Conservation (phyloP, 2,113 vertebrate species). For the Psittacus erithacus region DNA sequence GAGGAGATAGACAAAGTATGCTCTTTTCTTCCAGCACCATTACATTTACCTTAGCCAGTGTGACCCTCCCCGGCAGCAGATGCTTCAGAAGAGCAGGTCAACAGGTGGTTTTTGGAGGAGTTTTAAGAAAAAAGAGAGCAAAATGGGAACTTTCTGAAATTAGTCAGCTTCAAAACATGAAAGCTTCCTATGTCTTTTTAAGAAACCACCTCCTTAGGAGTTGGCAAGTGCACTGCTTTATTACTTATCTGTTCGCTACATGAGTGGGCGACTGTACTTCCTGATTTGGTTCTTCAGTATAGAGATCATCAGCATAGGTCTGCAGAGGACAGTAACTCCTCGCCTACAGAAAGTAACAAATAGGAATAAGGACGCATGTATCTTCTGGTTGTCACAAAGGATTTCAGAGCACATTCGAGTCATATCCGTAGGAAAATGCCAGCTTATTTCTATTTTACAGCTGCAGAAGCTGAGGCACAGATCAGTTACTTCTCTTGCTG, state of each 20-base stretch:
- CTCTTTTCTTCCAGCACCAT: neutral
- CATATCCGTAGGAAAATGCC: neutral
- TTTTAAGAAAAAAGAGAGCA: neutral
- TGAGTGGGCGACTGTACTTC: constrained; percentile 63
- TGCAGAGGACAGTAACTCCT: constrained; percentile 60
- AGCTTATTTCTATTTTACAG: constrained; percentile 4
- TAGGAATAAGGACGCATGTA: constrained; percentile 4
- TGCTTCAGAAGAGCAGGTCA: neutral
- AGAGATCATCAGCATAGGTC: constrained; percentile 59
- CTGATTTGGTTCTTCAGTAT: constrained; percentile 55
- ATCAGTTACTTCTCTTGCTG: neutral
- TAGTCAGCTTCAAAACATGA: constrained; percentile 60
- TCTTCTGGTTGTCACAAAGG: constrained; percentile 40
- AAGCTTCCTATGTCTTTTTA: constrained; percentile 67
- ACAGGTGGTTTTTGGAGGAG: neutral
- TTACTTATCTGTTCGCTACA: constrained; percentile 56
- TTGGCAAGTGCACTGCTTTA: constrained; percentile 64
- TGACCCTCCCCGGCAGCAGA: neutral
- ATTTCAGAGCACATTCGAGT: neutral
- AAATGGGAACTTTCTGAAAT: constrained; percentile 51
- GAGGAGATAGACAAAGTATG: neutral
- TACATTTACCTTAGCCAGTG: neutral
- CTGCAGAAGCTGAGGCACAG: constrained; percentile 41
- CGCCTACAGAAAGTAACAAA: constrained; percentile 46
- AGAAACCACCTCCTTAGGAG: constrained; percentile 65